phyloP scores from a whole-genome alignment of 2,888 invertebrate species.

The Lepidochrysops patricia region DNA sequence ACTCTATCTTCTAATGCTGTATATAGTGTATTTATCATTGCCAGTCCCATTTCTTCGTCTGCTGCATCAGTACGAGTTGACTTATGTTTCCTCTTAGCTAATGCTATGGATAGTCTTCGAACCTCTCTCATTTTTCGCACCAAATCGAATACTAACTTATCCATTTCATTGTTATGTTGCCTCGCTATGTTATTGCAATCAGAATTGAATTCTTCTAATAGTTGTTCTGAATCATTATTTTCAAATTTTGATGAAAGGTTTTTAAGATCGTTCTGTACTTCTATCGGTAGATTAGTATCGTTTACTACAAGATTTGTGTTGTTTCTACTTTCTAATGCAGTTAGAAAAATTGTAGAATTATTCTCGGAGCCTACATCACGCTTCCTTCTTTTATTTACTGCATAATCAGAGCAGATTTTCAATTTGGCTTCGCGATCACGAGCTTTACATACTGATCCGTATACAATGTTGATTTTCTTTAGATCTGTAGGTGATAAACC shows the following conservation, averaged over 20 bases:
- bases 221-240: neutral
- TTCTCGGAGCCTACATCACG: constrained; percentile 19
- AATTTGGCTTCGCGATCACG: constrained; percentile 51
- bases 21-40: neutral
- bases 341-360: neutral
- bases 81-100: neutral
- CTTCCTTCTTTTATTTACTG: constrained; percentile 36
- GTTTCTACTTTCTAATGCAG: neutral
- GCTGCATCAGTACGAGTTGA: neutral
- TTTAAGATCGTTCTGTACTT: neutral
- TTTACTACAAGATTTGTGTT: neutral
- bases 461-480: constrained; percentile 48
- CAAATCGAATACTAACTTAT: neutral
- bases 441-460: constrained; percentile 45
- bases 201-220: neutral
- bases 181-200: neutral
- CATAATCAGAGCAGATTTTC: constrained; percentile 51
- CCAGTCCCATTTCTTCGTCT: neutral
- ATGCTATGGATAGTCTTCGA: neutral
- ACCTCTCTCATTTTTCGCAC: neutral
- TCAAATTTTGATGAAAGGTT: neutral
- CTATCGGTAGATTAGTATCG: neutral
- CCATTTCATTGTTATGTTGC: neutral
- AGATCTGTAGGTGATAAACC: constrained; percentile 41
- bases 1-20: neutral